Conservation (phyloP, 2,797 vertebrate genomes). For the Rhyacichthys aspro region DNA sequence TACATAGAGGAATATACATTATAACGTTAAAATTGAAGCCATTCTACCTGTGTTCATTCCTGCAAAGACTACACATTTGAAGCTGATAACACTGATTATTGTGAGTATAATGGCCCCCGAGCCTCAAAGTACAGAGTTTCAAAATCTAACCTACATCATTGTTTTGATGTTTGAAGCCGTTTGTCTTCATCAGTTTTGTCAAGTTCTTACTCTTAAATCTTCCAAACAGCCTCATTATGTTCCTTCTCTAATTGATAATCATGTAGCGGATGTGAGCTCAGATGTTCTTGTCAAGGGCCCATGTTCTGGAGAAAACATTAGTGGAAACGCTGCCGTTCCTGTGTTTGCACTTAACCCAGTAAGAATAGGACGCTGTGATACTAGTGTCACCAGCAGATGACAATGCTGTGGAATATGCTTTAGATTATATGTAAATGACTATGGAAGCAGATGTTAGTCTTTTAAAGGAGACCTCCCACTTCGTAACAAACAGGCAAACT, state of each 20-base stretch:
- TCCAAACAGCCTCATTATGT: slow-evolving; percentile 1
- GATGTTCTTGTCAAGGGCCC: slow-evolving; percentile 22
- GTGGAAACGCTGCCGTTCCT: slow-evolving; percentile 17
- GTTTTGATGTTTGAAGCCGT: too few species aligned
- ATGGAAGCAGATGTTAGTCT: slow-evolving; percentile 23
- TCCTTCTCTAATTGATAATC: neutral
- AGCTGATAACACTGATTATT: too few species aligned
- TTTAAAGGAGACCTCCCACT: slow-evolving; percentile 55
- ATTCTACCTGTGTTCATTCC: too few species aligned
- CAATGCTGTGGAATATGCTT: slow-evolving; percentile 1
- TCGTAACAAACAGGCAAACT: neutral
- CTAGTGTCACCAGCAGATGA: neutral
- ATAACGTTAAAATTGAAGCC: too few species aligned
- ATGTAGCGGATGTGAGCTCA: slow-evolving; percentile 25
- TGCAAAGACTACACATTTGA: too few species aligned
- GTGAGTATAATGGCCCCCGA: too few species aligned
- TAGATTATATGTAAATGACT: neutral
- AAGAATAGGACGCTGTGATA: neutral
- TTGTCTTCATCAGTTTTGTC: neutral
- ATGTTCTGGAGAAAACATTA: slow-evolving; percentile 44
- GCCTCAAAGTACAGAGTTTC: too few species aligned
- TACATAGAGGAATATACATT: too few species aligned
- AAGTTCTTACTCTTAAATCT: neutral
- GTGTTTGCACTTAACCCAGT: neutral
- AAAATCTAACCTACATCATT: too few species aligned